Conservation (phyloP, 2,888 invertebrate species). For the Parnassius apollo region DNA sequence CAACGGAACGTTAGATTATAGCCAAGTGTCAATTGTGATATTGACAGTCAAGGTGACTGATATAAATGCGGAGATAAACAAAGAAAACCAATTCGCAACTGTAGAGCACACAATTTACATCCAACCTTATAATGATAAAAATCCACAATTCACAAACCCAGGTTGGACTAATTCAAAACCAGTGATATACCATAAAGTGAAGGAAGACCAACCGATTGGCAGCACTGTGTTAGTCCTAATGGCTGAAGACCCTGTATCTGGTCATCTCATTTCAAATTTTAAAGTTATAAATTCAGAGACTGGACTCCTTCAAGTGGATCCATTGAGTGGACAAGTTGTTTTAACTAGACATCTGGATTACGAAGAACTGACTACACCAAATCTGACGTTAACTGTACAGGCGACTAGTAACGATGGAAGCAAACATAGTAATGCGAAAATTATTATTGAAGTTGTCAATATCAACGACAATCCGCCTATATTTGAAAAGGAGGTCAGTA, state of each 20-base stretch:
- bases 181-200: conserved; percentile 83
- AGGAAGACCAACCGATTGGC: conserved; percentile 89
- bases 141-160: conserved; percentile 86
- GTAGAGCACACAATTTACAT: conserved; percentile 89
- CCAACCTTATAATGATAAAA: conserved; percentile 88
- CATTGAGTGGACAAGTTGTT: conserved; percentile 87
- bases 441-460: conserved; percentile 86
- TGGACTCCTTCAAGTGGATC: conserved; percentile 81
- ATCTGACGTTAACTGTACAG: conserved; percentile 79
- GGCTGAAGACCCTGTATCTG: conserved; percentile 86
- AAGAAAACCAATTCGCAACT: conserved; percentile 82
- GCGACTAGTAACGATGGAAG: conserved; percentile 76
- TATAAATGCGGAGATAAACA: conserved; percentile 84
- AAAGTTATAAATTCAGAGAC: conserved; percentile 80
- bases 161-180: conserved; percentile 88
- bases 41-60: conserved; percentile 87
- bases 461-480: conserved; percentile 89
- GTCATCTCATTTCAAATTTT: conserved; percentile 82
- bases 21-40: conserved; percentile 87
- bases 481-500: conserved; percentile 82
- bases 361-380: conserved; percentile 84
- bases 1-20: conserved; percentile 85
- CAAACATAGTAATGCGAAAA: conserved; percentile 84
- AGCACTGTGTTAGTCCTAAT: conserved; percentile 85
- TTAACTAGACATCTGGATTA: conserved; percentile 88